A percentile compares a stretch with the other conserved stretches of the same genome.
Conservation (phyloP, 2,888 invertebrate genomes). For the Tinea semifulvella region DNA sequence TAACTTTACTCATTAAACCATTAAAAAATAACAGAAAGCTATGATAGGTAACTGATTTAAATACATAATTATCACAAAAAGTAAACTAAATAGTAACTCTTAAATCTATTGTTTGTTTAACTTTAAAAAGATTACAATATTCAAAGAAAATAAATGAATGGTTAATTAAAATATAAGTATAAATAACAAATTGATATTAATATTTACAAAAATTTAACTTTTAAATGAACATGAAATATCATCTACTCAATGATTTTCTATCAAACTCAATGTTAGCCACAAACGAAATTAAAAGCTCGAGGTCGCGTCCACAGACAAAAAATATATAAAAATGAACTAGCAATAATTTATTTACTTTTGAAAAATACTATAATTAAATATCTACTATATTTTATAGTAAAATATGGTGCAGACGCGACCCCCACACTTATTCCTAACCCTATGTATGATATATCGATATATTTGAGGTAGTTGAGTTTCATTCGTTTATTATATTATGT, state of each 20-base stretch:
- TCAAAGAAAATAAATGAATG: neutral
- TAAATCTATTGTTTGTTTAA: conserved; percentile 32
- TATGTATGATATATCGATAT: conserved; percentile 35
- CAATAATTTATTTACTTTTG: conserved; percentile 4
- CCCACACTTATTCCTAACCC: conserved; percentile 6
- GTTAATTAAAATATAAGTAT: conserved; percentile 22
- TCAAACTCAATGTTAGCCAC: neutral
- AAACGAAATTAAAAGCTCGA: conserved; percentile 5
- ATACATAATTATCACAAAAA: conserved; percentile 53
- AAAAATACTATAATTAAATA: conserved; percentile 7
- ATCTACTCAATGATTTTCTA: neutral
- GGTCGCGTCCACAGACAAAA: neutral
- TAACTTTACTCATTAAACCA: conserved; percentile 51
- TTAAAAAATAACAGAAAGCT: conserved; percentile 51
- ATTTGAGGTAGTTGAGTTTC: conserved; percentile 62
- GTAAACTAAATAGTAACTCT: conserved; percentile 26
- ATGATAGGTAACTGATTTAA: conserved; percentile 61
- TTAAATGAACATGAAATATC: neutral
- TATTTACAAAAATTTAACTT: conserved; percentile 26
- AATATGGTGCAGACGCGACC: conserved; percentile 1
- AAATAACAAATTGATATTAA: conserved; percentile 59
- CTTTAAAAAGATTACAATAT: conserved; percentile 20
- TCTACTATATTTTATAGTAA: neutral
- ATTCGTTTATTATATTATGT: conserved; percentile 46
- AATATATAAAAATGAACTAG: neutral